A percentile compares a stretch with the other conserved stretches of the same genome.
Evolutionary conservation across 2,797 vertebrate species (phyloP).

Genomic region (Gouania willdenowi): DNA sequence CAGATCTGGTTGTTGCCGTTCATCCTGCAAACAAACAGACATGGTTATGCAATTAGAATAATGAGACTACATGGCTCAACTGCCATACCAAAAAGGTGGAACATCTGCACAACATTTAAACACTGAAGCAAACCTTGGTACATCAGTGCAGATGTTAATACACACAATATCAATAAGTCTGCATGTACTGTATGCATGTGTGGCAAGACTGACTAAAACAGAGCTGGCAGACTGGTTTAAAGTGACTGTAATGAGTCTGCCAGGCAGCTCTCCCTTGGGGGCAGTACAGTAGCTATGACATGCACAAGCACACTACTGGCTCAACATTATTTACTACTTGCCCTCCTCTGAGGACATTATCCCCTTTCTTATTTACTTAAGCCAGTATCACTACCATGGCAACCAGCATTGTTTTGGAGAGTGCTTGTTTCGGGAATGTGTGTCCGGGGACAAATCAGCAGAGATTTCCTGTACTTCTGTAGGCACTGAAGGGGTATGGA

Average conservation of each 20-base stretch:
- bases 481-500: constrained; percentile 26
- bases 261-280: constrained; percentile 35
- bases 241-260: constrained; percentile 38
- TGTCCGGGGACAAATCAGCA: constrained; percentile 53
- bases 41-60: constrained; percentile 41
- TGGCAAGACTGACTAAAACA: constrained; percentile 16
- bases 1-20: constrained; percentile 16
- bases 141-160: neutral
- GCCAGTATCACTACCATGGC: constrained; percentile 55
- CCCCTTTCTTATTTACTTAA: constrained; percentile 52
- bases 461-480: constrained; percentile 37
- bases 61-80: constrained; percentile 18
- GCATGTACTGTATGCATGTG: constrained; percentile 10
- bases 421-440: constrained; percentile 62
- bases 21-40: constrained; percentile 38
- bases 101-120: constrained; percentile 29
- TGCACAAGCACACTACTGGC: constrained; percentile 1
- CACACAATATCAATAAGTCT: neutral
- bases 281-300: constrained; percentile 23
- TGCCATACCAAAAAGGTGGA: constrained; percentile 2
- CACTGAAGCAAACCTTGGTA: neutral
- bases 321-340: constrained; percentile 14
- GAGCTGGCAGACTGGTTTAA: constrained; percentile 38
- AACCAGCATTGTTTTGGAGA: constrained; percentile 66
- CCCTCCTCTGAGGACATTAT: constrained; percentile 34